phyloP scores from a whole-genome alignment of 2,888 invertebrate species.

The Cheilosia grossa region DNA sequence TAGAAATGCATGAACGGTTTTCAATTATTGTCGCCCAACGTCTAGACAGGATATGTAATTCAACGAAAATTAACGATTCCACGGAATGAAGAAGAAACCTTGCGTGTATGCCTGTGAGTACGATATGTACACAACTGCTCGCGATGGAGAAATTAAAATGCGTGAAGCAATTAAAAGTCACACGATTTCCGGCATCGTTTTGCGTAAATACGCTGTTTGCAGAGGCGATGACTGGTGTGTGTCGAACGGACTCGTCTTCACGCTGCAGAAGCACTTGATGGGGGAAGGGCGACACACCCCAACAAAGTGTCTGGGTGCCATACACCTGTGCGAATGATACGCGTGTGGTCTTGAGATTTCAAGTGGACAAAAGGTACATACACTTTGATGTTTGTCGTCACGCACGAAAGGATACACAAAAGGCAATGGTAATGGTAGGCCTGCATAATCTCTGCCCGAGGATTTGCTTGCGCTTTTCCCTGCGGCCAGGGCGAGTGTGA shows the following conservation, averaged over 20 bases:
- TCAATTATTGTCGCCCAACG: conserved; percentile 54
- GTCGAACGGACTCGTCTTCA: conserved; percentile 10
- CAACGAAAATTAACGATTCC: conserved; percentile 44
- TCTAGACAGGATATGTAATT: conserved; percentile 72
- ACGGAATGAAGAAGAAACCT: neutral
- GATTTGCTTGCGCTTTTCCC: conserved; percentile 38
- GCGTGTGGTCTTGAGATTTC: conserved; percentile 54
- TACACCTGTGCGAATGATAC: conserved; percentile 17
- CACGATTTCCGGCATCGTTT: conserved; percentile 5
- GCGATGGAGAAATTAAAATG: conserved; percentile 57
- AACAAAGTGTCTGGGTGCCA: neutral
- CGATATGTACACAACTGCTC: neutral
- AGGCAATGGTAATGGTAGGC: neutral
- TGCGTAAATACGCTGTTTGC: conserved; percentile 5
- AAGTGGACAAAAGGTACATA: conserved; percentile 44
- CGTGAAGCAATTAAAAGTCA: conserved; percentile 61
- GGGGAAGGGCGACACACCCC: neutral
- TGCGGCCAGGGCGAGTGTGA: conserved; percentile 3
- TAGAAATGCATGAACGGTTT: conserved; percentile 47
- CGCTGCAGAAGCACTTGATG: conserved; percentile 22
- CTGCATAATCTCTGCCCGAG: conserved; percentile 11
- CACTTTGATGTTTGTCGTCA: conserved; percentile 59
- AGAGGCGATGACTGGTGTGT: neutral
- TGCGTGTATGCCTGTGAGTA: conserved; percentile 16
- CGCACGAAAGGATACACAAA: conserved; percentile 27